Conservation (phyloP, 2,797 vertebrate species). For the Taenioides sp. region DNA sequence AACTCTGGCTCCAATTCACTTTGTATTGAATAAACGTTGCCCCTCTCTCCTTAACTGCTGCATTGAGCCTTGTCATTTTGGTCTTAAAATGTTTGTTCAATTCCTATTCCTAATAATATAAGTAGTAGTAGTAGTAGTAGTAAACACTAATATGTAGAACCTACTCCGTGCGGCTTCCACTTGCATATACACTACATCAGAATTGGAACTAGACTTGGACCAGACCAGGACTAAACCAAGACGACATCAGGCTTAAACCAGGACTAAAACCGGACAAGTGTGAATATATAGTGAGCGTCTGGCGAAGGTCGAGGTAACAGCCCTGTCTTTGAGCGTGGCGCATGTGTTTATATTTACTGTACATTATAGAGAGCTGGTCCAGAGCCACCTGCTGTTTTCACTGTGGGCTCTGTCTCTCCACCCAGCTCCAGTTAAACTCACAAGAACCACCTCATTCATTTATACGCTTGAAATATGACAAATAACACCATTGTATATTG, state of each 20-base stretch:
- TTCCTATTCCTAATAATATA: no score
- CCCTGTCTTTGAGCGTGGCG: constrained; percentile 33
- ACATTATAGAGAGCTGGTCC: constrained; percentile 63
- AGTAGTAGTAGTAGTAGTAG: no score
- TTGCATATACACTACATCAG: no score
- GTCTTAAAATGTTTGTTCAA: no score
- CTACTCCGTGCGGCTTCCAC: no score
- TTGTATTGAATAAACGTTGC: no score
- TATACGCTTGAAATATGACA: constrained; percentile 64
- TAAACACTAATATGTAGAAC: no score
- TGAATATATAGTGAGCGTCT: constrained; percentile 8
- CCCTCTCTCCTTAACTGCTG: no score
- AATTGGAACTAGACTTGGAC: neutral
- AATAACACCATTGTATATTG: constrained; percentile 62
- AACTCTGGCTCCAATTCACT: no score
- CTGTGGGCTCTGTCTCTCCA: constrained; percentile 63
- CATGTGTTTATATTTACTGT: constrained; percentile 81
- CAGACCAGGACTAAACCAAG: neutral
- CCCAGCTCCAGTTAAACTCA: constrained; percentile 72
- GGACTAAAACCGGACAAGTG: neutral
- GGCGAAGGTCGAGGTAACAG: constrained; percentile 60
- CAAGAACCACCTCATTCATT: constrained; percentile 76
- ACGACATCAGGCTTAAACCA: no score
- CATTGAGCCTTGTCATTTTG: no score
- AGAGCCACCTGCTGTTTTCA: constrained; percentile 58